Conservation (phyloP, 2,888 invertebrate genomes). For the Drosophila kambysellisi region DNA sequence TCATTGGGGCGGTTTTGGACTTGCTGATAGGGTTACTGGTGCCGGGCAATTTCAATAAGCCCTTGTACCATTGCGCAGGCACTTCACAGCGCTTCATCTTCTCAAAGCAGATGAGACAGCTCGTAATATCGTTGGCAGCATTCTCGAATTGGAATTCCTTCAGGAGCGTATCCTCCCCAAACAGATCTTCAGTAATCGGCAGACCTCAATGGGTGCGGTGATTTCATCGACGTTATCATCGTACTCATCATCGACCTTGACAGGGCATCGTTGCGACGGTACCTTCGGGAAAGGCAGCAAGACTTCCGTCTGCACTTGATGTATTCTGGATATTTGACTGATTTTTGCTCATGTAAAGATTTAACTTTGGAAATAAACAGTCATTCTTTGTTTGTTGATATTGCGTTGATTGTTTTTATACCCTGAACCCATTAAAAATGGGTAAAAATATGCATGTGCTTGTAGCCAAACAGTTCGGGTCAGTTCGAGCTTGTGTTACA, state of each 20-base stretch:
- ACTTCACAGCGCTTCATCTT: slow-evolving; percentile 81
- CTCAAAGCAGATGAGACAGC: slow-evolving; percentile 83
- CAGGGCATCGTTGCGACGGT: slow-evolving; percentile 65
- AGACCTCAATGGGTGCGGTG: slow-evolving; percentile 58
- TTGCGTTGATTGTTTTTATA: slow-evolving; percentile 4
- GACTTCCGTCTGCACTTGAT: slow-evolving; percentile 18
- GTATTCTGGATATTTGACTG: slow-evolving; percentile 47
- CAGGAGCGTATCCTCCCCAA: slow-evolving; percentile 66
- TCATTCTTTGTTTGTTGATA: slow-evolving; percentile 4
- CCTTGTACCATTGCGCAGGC: too few relatives aligned
- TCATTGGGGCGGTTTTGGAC: too few relatives aligned
- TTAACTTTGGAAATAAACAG: neutral
- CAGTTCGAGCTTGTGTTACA: too few relatives aligned
- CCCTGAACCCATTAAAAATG: too few relatives aligned
- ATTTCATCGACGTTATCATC: slow-evolving; percentile 51
- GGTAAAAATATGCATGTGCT: too few relatives aligned
- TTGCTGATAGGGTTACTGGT: too few relatives aligned
- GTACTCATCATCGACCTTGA: slow-evolving; percentile 80
- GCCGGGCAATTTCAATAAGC: too few relatives aligned
- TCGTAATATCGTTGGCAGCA: slow-evolving; percentile 81
- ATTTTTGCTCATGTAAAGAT: neutral
- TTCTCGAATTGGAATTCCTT: slow-evolving; percentile 82
- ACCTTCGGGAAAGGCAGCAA: slow-evolving; percentile 20
- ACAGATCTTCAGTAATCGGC: slow-evolving; percentile 82
- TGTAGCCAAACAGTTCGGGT: too few relatives aligned